These are phyloP conservation scores for Plotosus lineatus DNA, from an alignment of 2,113 vertebrate genomes.

Conservation along the genomic window DNA sequence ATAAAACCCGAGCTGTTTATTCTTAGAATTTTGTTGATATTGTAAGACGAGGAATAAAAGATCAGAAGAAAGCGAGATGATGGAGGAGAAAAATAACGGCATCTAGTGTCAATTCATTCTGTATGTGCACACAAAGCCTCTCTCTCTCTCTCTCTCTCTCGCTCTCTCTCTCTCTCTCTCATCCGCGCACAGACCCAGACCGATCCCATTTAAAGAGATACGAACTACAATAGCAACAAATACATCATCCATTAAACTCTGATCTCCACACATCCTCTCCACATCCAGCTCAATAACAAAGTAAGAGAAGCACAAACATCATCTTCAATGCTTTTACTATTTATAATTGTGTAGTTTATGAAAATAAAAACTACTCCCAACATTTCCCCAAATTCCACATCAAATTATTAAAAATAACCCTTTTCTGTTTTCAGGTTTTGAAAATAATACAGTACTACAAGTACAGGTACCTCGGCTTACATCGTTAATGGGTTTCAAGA, in stretches of 20 bases:
- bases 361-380: too few species aligned
- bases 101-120: slow-evolving; percentile 53
- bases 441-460: too few species aligned
- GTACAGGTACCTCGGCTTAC: too few species aligned
- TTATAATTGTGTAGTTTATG: too few species aligned
- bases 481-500: too few species aligned
- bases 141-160: slow-evolving; percentile 13
- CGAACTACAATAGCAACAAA: slow-evolving; percentile 42
- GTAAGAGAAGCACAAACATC: too few species aligned
- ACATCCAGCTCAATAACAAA: too few species aligned
- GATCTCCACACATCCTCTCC: too few species aligned
- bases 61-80: neutral
- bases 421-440: too few species aligned
- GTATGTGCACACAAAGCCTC: slow-evolving; percentile 54
- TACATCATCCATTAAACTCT: slow-evolving; percentile 17
- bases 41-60: neutral
- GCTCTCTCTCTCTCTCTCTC: slow-evolving; percentile 10
- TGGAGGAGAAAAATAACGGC: slow-evolving; percentile 52
- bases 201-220: slow-evolving; percentile 64
- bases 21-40: neutral
- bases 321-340: too few species aligned
- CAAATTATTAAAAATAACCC: too few species aligned
- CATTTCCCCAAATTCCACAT: too few species aligned
- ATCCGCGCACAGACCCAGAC: slow-evolving; percentile 55
- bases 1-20: slow-evolving; percentile 1